Evolutionary conservation across 2,113 vertebrate species (phyloP), one percentile per base, ranked within the genome.

Genomic region (Morone chrysops): DNA sequence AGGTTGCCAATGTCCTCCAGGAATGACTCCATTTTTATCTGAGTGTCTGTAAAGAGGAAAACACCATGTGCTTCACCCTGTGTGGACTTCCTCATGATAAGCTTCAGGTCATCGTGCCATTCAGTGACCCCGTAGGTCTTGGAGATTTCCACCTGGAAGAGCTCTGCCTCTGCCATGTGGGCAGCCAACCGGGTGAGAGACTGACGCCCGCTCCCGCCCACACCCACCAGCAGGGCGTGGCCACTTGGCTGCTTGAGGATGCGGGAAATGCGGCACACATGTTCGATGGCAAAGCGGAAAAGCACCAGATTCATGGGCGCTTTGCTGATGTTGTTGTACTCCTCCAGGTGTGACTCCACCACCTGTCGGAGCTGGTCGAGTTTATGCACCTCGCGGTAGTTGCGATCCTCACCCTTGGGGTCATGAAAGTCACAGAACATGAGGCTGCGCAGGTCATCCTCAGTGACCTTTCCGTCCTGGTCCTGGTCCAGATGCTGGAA

Each of bases 351-450:
- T 4, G 83, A 53, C 70, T 98, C 97, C 31, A 96, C 96, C 56
- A 97, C 94, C 82, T 92, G 75, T 20, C 95, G 92, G 16, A 99
- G 95, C 1, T 76, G 72, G 40, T 96, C 95, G 6, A 96, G 90
- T 43, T 96, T 20, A 1, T 45, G 53, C 13, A 97, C 90, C 82
- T 99, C 97, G 3, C 95, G 90, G 86, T 99, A 98, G 89, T 76
- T 96, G n/a, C 90, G 95, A 77, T 97, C 96, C 5, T 97, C 96
- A 20, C 95, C 95, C 82, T 95, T 97, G 31, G 92, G 94, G 85
- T 99, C 97, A 5, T 97, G 95, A 81, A 99, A 98, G 87, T 98
- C 96, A 76, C 97, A 99, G 83, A 98, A 99, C 96, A 99, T 97
- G 70, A 99, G 93, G 80, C 97, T 97, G 70, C 95, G 95, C 20